Evolutionary conservation across 2,797 vertebrate species (phyloP).

Genomic region (Dicrostonyx torquatus): DNA sequence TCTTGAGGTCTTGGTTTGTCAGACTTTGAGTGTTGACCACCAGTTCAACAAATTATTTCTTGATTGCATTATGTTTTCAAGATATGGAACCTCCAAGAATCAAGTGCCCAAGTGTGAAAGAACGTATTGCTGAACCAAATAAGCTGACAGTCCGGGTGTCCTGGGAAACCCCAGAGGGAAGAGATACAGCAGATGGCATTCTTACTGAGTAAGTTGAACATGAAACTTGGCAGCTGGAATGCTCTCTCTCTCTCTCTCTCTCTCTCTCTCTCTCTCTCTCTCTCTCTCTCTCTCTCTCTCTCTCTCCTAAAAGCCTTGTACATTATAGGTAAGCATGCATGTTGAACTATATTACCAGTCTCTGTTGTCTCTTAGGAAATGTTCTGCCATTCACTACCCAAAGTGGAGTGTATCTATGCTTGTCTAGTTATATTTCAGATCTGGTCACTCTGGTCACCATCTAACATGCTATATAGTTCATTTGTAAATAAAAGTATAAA

Average conservation of each 20-base stretch:
- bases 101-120: conserved; percentile 96
- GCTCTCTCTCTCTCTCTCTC: not conserved
- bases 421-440: not conserved
- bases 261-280: not conserved
- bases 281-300: not conserved
- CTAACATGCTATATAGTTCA: not conserved
- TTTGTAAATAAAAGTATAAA: not conserved
- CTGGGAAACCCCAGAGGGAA: conserved; percentile 97
- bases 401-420: not conserved
- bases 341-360: not conserved
- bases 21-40: not conserved
- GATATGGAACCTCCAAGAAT: conserved; percentile 95
- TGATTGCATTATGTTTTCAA: conserved; percentile 80
- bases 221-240: not conserved
- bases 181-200: conserved; percentile 97
- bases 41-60: not conserved
- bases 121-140: conserved; percentile 95
- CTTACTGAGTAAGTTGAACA: conserved; percentile 94
- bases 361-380: not conserved
- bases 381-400: not conserved
- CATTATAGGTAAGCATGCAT: not conserved
- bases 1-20: not conserved
- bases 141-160: conserved; percentile 94
- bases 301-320: not conserved
- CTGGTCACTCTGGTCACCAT: not conserved